phyloP scores from a whole-genome alignment of 2,113 vertebrate species.

The Neofelis nebulosa region DNA sequence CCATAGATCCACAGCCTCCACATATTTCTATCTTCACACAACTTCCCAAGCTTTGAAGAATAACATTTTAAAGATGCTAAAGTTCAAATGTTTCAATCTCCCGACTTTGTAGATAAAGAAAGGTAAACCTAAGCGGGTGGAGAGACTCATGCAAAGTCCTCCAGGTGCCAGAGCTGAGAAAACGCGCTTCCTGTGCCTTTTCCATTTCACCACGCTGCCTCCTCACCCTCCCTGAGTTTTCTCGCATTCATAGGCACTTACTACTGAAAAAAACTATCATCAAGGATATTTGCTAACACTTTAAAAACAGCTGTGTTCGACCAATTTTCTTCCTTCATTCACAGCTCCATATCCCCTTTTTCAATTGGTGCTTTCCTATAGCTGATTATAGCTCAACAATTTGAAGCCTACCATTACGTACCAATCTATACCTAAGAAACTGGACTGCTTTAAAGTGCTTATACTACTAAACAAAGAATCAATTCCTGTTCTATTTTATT shows the following conservation, averaged over 20 bases:
- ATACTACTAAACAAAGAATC: not conserved
- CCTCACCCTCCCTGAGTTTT: not conserved
- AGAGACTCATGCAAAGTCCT: not conserved
- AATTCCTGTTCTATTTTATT: not conserved
- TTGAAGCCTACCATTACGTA: conserved; percentile 16
- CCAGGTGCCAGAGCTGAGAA: not conserved
- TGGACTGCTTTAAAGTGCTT: not conserved
- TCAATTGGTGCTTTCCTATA: not conserved
- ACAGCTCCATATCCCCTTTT: not conserved
- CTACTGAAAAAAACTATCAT: not conserved
- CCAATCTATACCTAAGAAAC: not conserved
- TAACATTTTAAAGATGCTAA: not conserved
- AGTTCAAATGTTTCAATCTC: not conserved
- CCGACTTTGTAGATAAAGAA: not conserved
- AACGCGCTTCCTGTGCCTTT: not conserved
- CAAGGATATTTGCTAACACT: conserved; percentile 11
- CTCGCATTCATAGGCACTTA: not conserved
- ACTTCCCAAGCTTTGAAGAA: not conserved
- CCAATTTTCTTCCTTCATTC: not conserved
- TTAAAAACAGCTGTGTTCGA: not conserved
- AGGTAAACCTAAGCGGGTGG: not conserved
- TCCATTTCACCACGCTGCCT: not conserved
- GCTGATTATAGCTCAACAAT: not conserved
- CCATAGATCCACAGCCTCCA: not conserved
- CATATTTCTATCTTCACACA: not conserved